Evolutionary conservation across 2,113 vertebrate genomes (phyloP).

Genomic region (Fulica atra): DNA sequence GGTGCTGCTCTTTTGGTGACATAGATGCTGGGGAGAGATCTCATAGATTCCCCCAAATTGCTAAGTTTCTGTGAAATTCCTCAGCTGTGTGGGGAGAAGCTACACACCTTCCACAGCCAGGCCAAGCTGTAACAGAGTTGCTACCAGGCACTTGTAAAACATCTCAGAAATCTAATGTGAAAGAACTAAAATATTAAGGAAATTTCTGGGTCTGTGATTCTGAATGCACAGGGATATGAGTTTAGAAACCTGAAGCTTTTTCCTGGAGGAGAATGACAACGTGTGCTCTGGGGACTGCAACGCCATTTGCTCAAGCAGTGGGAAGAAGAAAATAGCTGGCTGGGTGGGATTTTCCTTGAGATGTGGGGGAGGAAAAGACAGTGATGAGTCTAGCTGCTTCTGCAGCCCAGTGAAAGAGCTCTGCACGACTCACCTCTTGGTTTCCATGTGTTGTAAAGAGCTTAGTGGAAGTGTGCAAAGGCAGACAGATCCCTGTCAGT

Average conservation of each 20-base stretch:
- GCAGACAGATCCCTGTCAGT: not conserved
- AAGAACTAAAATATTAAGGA: not conserved
- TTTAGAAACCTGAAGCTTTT: not conserved
- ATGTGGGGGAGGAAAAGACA: not conserved
- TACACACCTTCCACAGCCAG: not conserved
- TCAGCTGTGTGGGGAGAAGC: not conserved
- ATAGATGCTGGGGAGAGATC: not conserved
- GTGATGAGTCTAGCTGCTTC: not conserved
- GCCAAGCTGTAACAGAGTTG: not conserved
- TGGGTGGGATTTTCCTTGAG: slow-evolving; percentile 12
- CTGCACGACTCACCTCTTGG: not conserved
- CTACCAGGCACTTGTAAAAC: not conserved
- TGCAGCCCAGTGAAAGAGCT: not conserved
- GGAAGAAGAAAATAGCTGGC: not conserved
- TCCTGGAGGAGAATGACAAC: not conserved
- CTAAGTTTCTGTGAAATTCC: not conserved
- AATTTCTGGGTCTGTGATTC: not conserved
- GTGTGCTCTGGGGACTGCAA: not conserved
- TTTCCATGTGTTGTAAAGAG: not conserved
- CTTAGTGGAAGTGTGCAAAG: not conserved
- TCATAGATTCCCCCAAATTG: not conserved
- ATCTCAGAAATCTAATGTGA: not conserved
- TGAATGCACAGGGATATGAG: not conserved
- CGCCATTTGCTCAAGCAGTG: not conserved
- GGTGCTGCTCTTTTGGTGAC: not conserved